Percentiles rank a stretch among this genome's conserved stretches.
These are phyloP conservation scores for Cataglyphis albicans DNA, from an alignment of 2,888 invertebrate species.

Conservation along the genomic window DNA sequence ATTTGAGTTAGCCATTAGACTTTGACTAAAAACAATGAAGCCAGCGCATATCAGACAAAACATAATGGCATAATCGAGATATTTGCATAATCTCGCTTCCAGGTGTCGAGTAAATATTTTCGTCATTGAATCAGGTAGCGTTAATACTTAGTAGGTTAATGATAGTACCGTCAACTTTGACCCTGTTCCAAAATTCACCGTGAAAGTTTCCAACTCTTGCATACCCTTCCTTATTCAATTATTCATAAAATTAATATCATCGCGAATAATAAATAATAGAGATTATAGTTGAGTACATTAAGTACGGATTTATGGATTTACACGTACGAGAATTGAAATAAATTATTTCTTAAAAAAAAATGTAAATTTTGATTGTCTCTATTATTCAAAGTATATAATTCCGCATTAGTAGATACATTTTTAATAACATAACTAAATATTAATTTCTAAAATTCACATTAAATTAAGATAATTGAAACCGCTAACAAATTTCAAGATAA, in stretches of 20 bases:
- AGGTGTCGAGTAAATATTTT: slow-evolving; percentile 19
- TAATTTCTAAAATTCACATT: not conserved
- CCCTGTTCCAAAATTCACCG: slow-evolving; percentile 36
- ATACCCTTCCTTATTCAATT: slow-evolving; percentile 31
- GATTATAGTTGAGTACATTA: not conserved
- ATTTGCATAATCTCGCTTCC: slow-evolving; percentile 30
- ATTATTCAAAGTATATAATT: not conserved
- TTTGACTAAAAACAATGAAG: slow-evolving; percentile 8
- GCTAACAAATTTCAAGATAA: not conserved
- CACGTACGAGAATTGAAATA: not conserved
- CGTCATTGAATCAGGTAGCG: slow-evolving; percentile 14
- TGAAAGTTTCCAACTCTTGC: slow-evolving; percentile 25
- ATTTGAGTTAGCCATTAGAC: not conserved
- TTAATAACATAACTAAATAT: not conserved
- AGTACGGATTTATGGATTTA: not conserved
- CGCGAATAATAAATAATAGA: not conserved
- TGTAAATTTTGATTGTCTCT: not conserved
- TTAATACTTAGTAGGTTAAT: slow-evolving; percentile 43
- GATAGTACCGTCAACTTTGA: slow-evolving; percentile 43
- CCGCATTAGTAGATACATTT: not conserved
- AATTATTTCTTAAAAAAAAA: slow-evolving; percentile 1
- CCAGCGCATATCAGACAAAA: not conserved
- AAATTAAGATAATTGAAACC: slow-evolving; percentile 4
- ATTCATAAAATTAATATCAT: slow-evolving; percentile 9
- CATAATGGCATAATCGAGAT: not conserved